Percentiles rank a stretch among this genome's conserved stretches.
Conservation (phyloP, 2,113 vertebrate genomes). For the Hyperoodon ampullatus region DNA sequence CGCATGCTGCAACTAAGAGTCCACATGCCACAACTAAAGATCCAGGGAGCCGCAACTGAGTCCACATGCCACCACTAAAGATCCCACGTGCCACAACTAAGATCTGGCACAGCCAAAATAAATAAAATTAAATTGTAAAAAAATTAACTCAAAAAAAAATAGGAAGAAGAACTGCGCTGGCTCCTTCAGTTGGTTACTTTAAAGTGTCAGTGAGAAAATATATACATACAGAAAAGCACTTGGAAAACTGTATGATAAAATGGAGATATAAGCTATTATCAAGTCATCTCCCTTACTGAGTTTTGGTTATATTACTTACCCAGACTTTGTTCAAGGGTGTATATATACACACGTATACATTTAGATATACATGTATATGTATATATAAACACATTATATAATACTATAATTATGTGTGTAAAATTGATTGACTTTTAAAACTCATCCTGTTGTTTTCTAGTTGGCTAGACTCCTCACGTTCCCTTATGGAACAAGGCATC, state of each 20-base stretch:
- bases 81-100: too few species aligned
- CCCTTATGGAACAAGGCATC: slow-evolving; percentile 97
- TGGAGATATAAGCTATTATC: neutral
- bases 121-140: too few species aligned
- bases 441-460: slow-evolving; percentile 81
- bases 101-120: too few species aligned
- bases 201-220: neutral
- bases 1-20: too few species aligned
- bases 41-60: too few species aligned
- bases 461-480: slow-evolving; percentile 97
- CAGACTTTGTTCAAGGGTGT: neutral
- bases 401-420: neutral
- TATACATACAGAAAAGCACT: neutral
- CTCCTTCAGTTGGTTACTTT: neutral
- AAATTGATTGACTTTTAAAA: slow-evolving; percentile 31
- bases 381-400: neutral
- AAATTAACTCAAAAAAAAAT: too few species aligned
- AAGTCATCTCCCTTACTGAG: neutral
- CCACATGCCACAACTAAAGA: too few species aligned
- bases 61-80: too few species aligned
- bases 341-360: neutral
- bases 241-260: neutral
- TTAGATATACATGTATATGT: neutral
- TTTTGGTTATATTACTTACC: neutral
- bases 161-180: neutral